These are phyloP conservation scores for Silurus asotus DNA, from an alignment of 2,113 vertebrate species.

Conservation along the genomic window DNA sequence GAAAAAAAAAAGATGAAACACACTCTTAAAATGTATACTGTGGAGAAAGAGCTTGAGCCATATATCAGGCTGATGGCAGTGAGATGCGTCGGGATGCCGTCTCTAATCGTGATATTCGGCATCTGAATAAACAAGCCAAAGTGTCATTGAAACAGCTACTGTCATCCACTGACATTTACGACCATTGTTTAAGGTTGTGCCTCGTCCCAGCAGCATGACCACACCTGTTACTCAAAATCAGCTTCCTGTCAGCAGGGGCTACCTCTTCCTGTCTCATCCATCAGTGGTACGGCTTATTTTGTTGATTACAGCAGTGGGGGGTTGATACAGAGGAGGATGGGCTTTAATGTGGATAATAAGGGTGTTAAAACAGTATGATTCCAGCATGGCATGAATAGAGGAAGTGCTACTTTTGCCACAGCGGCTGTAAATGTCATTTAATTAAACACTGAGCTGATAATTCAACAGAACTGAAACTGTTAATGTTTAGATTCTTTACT, in stretches of 20 bases:
- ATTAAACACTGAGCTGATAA: neutral
- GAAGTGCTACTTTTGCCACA: conserved; percentile 1
- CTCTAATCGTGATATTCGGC: conserved; percentile 23
- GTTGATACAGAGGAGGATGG: conserved; percentile 35
- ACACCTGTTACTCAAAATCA: conserved; percentile 40
- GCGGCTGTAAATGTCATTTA: neutral
- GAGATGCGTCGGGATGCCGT: neutral
- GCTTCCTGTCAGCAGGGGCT: conserved; percentile 41
- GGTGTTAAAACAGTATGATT: conserved; percentile 29
- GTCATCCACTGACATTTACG: conserved; percentile 46
- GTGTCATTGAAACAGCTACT: conserved; percentile 35
- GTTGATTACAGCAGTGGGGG: conserved; percentile 41
- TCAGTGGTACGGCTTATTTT: conserved; percentile 10
- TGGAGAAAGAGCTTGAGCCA: neutral
- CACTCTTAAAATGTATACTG: neutral
- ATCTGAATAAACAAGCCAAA: conserved; percentile 38
- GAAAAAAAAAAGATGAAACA: conserved; percentile 1
- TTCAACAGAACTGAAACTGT: neutral
- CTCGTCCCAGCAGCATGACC: conserved; percentile 11
- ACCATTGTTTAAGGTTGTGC: conserved; percentile 34
- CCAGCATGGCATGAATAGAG: conserved; percentile 22
- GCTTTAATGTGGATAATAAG: conserved; percentile 25
- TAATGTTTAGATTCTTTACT: neutral
- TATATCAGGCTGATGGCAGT: conserved; percentile 32
- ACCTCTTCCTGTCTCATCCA: conserved; percentile 35